Percentiles rank a stretch among this genome's conserved stretches.
These are phyloP conservation scores for Gymnosoma rotundatum DNA, from an alignment of 2,888 invertebrate species.

Conservation along the genomic window DNA sequence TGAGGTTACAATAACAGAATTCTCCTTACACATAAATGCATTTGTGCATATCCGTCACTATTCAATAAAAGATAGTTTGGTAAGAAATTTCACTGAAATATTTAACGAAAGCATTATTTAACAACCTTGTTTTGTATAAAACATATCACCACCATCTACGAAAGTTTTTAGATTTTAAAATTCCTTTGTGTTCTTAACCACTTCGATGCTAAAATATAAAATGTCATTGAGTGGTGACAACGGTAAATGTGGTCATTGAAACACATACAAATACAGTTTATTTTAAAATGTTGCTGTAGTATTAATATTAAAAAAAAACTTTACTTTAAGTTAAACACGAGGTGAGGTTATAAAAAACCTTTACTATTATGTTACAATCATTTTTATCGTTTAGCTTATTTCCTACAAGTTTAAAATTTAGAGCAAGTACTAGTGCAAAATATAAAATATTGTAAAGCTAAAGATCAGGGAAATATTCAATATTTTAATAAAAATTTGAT, in stretches of 20 bases:
- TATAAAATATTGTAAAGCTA: too few species aligned
- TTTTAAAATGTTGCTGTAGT: neutral
- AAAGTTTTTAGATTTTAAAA: neutral
- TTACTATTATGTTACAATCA: too few species aligned
- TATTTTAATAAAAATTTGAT: too few species aligned
- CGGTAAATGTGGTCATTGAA: conserved; percentile 58
- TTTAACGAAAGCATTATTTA: neutral
- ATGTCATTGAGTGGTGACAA: conserved; percentile 55
- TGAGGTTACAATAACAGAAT: too few species aligned
- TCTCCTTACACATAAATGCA: too few species aligned
- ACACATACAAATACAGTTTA: conserved; percentile 10
- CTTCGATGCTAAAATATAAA: conserved; percentile 48
- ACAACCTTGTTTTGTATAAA: neutral
- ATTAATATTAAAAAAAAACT: neutral
- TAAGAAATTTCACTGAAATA: neutral
- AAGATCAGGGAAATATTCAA: too few species aligned
- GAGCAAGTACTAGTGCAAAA: too few species aligned
- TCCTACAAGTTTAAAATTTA: too few species aligned
- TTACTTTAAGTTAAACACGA: neutral
- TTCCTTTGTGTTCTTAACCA: neutral
- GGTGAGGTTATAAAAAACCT: too few species aligned
- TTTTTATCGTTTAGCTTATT: too few species aligned
- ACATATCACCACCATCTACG: neutral
- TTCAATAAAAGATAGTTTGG: too few species aligned
- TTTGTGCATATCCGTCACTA: too few species aligned